Base-by-base conservation (phyloP, 1,140 invertebrate species). In the Laodelphax striatellus region DNA sequence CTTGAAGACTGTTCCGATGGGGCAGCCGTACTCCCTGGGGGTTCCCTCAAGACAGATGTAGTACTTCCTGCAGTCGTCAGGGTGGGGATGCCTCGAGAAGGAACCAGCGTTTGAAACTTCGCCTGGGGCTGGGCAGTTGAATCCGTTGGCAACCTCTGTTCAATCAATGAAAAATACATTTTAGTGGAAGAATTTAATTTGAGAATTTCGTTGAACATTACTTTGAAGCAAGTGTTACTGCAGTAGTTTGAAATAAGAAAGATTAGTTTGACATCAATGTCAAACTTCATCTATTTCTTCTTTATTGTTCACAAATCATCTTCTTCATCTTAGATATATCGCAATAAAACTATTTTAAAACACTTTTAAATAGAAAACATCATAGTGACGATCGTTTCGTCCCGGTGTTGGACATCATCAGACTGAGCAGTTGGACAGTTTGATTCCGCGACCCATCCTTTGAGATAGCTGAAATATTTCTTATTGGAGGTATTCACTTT, bases 1-100 rank as follows among this genome's bases (percentile, higher is more conserved):
- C 75, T 94, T 94, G 86, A 94, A 96, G 13, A 95, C 93, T 19
- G 92, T 94, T 61, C 92, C 93, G 70, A 96, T 91, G 65, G 91
- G 91, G 76, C 93, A 96, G 58, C 93, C 92, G 73, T 96, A 96
- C 73, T 95, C 92, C 66, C 93, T 81, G 60, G 92, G 87, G 55
- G 84, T 85, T 62, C 88, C 88, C 71, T 94, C 91, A 52, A 94
- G 73, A 72, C 92, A 95, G 76, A 93, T 91, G 80, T 92, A 96
- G 76, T 94, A 96, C 72, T 94, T 94, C 67, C 92, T 83, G 81
- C 92, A 95, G 73, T 95, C 92, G 60, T 94, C 91, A 53, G 92
- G 92, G 75, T 96, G 92, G 62, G 92, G 90, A 75, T 95, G 92
- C 72, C 92, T 84, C 57, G 90, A 92, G 84, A 94, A 96, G 52